A percentile compares a stretch with the other conserved stretches of the same genome.
Conservation (phyloP, 2,888 invertebrate species). For the Lepidochitona cinerea region DNA sequence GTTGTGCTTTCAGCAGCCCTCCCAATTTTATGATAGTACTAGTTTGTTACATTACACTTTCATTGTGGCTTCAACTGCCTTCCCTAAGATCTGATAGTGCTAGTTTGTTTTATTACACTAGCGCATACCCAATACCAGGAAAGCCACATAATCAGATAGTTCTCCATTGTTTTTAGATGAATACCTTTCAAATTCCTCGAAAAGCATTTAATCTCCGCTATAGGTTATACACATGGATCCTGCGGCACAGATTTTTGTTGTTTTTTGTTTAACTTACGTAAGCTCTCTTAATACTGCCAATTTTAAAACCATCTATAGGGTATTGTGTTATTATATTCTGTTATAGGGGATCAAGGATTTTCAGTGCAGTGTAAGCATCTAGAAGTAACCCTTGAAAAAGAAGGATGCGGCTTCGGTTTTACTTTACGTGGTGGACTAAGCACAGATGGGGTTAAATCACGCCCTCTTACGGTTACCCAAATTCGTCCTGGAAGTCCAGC, state of each 20-base stretch:
- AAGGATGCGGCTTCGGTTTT: slow-evolving; percentile 87
- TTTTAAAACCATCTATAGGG: too few relatives aligned
- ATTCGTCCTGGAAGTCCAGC: slow-evolving; percentile 91
- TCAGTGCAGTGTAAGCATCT: slow-evolving; percentile 60
- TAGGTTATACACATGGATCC: too few relatives aligned
- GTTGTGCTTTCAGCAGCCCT: too few relatives aligned
- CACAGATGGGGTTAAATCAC: slow-evolving; percentile 73
- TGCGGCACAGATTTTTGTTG: too few relatives aligned
- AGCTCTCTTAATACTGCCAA: too few relatives aligned
- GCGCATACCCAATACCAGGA: not conserved
- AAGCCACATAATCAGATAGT: not conserved
- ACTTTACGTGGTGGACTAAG: slow-evolving; percentile 87
- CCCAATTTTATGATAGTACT: too few relatives aligned
- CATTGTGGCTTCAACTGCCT: not conserved
- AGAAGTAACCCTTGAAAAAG: slow-evolving; percentile 78
- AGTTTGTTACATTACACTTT: too few relatives aligned
- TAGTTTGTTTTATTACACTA: not conserved
- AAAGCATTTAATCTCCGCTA: too few relatives aligned
- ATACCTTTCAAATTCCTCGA: too few relatives aligned
- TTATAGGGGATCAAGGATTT: slow-evolving; percentile 44
- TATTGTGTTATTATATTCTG: too few relatives aligned
- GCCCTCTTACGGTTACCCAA: slow-evolving; percentile 90
- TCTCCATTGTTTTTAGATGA: not conserved
- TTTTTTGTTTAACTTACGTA: too few relatives aligned
- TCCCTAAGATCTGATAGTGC: not conserved